Conservation (phyloP, 2,888 invertebrate species). For the Amphipoea lucens region DNA sequence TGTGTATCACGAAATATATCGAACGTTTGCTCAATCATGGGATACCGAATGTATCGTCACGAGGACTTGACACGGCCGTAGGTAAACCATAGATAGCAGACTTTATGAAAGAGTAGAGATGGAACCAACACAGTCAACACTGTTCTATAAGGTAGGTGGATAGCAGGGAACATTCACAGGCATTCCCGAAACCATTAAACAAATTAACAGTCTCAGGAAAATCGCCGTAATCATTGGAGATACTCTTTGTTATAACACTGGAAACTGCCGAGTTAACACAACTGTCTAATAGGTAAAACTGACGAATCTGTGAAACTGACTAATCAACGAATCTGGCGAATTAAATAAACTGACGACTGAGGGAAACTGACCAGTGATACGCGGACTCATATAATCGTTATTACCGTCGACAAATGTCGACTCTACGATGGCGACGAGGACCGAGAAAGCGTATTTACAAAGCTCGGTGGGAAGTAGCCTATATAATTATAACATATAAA, state of each 20-base stretch:
- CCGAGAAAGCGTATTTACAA: neutral
- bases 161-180: neutral
- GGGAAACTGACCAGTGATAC: too few species aligned
- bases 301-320: too few species aligned
- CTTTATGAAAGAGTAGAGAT: neutral
- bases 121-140: neutral
- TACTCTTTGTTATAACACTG: neutral
- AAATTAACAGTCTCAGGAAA: neutral
- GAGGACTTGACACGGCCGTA: neutral
- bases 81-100: neutral
- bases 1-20: slow-evolving; percentile 37
- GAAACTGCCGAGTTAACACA: too few species aligned
- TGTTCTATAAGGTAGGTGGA: neutral
- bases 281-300: too few species aligned
- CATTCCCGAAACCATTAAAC: neutral
- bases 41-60: slow-evolving; percentile 32
- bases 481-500: neutral
- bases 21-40: slow-evolving; percentile 6
- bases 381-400: neutral
- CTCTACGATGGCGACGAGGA: neutral
- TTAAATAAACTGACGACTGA: too few species aligned
- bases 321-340: too few species aligned
- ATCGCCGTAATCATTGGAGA: neutral
- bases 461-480: neutral
- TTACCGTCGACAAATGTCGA: neutral